A percentile compares a stretch with the other conserved stretches of the same genome.
phyloP scores from a whole-genome alignment of 1,140 invertebrate species.

The Caenorhabditis briggsae region DNA sequence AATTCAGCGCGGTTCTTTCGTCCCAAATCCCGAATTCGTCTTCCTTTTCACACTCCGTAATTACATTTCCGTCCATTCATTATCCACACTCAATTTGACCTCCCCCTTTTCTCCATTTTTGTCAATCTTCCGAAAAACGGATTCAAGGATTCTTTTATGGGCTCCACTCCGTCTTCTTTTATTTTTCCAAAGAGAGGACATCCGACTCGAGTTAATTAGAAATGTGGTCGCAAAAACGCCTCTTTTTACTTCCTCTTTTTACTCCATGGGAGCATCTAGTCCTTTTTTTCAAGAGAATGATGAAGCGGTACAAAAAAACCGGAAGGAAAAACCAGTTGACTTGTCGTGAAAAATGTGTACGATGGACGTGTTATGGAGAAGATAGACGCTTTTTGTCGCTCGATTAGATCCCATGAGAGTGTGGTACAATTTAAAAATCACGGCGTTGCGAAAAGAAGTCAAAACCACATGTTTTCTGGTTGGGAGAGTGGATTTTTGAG shows the following conservation, averaged over 20 bases:
- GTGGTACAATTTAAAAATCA: conserved; percentile 9
- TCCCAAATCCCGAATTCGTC: not conserved
- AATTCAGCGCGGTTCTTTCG: too few relatives aligned
- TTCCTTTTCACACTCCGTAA: not conserved
- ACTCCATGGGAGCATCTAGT: not conserved
- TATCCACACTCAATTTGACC: not conserved
- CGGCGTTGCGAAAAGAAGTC: not conserved
- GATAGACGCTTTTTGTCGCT: not conserved
- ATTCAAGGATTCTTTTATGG: not conserved
- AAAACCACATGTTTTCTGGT: conserved; percentile 8
- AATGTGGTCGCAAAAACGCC: not conserved
- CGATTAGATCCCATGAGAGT: conserved; percentile 8
- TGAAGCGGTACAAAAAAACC: not conserved
- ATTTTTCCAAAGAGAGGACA: not conserved
- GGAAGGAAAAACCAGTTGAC: not conserved
- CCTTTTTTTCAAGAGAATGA: not conserved
- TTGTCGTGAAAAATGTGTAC: not conserved
- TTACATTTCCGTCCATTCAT: not conserved
- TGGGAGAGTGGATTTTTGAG: not conserved
- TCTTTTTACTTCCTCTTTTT: not conserved
- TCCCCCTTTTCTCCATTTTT: not conserved
- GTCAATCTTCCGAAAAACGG: not conserved
- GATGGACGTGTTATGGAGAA: not conserved
- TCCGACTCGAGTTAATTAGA: conserved; percentile 41
- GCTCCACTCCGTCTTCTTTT: not conserved